Evolutionary conservation across 2,797 vertebrate genomes (phyloP), one percentile per base, ranked within the genome.

Genomic region (Gymnodraco acuticeps): DNA sequence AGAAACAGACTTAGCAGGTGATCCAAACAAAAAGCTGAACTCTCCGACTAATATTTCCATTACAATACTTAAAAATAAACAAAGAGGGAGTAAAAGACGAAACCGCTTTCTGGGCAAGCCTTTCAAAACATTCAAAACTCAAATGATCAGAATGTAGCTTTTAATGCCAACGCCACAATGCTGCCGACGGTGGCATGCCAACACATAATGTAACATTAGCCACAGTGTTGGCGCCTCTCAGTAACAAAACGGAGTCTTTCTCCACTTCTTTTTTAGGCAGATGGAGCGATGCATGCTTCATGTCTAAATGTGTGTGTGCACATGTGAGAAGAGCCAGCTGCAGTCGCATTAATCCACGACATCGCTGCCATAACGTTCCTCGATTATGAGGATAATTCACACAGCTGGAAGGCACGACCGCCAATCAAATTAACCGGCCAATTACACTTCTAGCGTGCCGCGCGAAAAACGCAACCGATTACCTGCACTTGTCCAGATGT

Each of bases 351-450:
- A 70, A 64, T 47, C 66, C 20, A 20, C 67, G 19, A n/a, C 2
- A 47, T 61, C 27, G 63, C 33, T 1, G 43, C 81, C 68, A 19
- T 31, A 65, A 56, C 9, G 42, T 42, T 67, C 52, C 58, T 19
- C 19, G 55, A 43, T 15, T 64, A 69, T 10, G 33, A 66, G 27
- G 42, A 66, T 70, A 77, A 50, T 60, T 68, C 58, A 12, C 76
- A 43, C 83, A 89, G 85, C 88, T 82, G 85, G 78, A 80, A 82
- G 83, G 58, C 65, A 72, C 23, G 52, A n/a, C 71, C 27, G 73
- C 85, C 83, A 78, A 81, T 88, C 89, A 83, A 66, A 93, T 89
- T 86, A 87, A 80, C 80, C 33, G 84, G 82, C 83, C 87, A 77
- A 92, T 93, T 91, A 88, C 76, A 33, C 82, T 52, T 48, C 75